These are phyloP conservation scores for Melanotaenia trifasciata DNA, from an alignment of 2,797 vertebrate species.

Conservation along the genomic window DNA sequence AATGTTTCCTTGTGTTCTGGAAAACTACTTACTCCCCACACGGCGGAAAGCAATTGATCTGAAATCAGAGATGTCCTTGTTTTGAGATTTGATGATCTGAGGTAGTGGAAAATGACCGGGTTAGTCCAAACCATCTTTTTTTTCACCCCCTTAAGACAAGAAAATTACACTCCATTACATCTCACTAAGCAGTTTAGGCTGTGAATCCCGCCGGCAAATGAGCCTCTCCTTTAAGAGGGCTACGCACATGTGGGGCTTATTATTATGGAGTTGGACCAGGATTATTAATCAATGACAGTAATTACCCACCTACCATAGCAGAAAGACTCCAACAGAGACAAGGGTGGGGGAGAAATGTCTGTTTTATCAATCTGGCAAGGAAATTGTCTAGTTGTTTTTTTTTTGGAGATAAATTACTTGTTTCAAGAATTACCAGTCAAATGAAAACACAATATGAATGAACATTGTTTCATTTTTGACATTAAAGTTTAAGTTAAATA, in stretches of 20 bases:
- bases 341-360: conserved; percentile 55
- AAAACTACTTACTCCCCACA: conserved; percentile 38
- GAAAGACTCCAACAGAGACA: conserved; percentile 69
- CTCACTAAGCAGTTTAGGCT: conserved; percentile 78
- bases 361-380: conserved; percentile 73
- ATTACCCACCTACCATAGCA: conserved; percentile 80
- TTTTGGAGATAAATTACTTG: conserved; percentile 66
- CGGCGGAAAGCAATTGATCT: conserved; percentile 64
- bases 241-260: conserved; percentile 84
- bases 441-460: conserved; percentile 30
- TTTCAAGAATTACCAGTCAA: conserved; percentile 59
- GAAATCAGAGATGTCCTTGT: conserved; percentile 72
- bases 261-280: conserved; percentile 73
- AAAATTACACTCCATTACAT: conserved; percentile 84
- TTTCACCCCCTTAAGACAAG: conserved; percentile 68
- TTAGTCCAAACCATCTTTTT: conserved; percentile 46
- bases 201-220: conserved; percentile 79
- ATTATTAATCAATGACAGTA: conserved; percentile 87
- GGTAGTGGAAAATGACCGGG: conserved; percentile 71
- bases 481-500: not conserved
- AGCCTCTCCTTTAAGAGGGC: conserved; percentile 75
- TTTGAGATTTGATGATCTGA: conserved; percentile 69
- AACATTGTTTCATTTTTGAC: not conserved
- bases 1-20: conserved; percentile 69
- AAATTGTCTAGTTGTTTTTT: conserved; percentile 71